Evolutionary conservation across 2,113 vertebrate species (phyloP).

Genomic region (Noctilio leporinus): DNA sequence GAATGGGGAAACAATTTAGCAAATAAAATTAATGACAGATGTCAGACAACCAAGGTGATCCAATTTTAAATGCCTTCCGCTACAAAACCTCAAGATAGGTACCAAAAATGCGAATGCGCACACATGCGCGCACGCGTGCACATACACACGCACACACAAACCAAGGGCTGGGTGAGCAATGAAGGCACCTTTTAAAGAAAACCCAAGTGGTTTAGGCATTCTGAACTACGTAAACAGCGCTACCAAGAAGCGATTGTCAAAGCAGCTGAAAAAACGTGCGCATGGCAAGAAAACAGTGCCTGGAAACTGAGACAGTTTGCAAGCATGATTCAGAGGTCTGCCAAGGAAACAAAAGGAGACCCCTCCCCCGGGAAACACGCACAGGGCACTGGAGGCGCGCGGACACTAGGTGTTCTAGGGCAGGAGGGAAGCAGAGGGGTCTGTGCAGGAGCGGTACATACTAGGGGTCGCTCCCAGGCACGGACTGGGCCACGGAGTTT

Average conservation of each 20-base stretch:
- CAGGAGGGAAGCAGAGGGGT: conserved; percentile 80
- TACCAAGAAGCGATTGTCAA: conserved; percentile 60
- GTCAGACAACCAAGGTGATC: neutral
- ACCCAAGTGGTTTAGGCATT: conserved; percentile 79
- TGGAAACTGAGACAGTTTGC: conserved; percentile 69
- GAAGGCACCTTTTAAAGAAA: conserved; percentile 77
- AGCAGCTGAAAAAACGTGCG: conserved; percentile 57
- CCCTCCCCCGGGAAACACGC: conserved; percentile 61
- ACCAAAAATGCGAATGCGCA: neutral
- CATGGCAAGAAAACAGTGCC: conserved; percentile 57
- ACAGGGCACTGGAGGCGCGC: conserved; percentile 54
- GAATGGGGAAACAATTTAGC: neutral
- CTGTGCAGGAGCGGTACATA: conserved; percentile 85
- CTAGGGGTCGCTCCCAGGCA: conserved; percentile 80
- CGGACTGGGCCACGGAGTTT: conserved; percentile 78
- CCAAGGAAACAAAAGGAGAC: conserved; percentile 75
- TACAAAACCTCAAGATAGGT: neutral
- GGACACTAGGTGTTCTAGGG: conserved; percentile 82
- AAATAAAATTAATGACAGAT: neutral
- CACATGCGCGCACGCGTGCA: neutral
- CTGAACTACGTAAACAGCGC: conserved; percentile 71
- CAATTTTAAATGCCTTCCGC: neutral
- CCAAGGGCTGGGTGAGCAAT: conserved; percentile 23
- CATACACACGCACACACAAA: neutral
- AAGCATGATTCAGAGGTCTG: conserved; percentile 64